Conservation (phyloP, 2,113 vertebrate species). For the Lophura nycthemera region DNA sequence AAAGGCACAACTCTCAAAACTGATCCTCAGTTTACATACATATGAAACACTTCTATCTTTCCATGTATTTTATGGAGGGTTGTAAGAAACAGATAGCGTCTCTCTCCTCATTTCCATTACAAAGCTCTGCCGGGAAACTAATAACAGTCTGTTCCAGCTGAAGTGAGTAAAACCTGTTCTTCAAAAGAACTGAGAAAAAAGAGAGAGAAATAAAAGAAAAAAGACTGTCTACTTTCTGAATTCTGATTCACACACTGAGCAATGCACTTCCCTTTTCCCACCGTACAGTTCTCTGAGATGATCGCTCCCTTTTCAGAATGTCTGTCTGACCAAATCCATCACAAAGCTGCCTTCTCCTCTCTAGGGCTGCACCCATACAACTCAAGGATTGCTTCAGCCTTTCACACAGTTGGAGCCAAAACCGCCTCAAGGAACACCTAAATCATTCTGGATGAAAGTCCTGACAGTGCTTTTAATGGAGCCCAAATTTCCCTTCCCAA, state of each 20-base stretch:
- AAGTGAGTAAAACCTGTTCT: slow-evolving; percentile 55
- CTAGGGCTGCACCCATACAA: not conserved
- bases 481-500: slow-evolving; percentile 5
- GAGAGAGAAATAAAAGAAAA: not conserved
- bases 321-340: not conserved
- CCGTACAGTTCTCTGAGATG: not conserved
- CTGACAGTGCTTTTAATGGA: rapidly evolving
- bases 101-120: slow-evolving; percentile 60
- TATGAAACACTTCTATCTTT: slow-evolving; percentile 13
- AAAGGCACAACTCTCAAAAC: slow-evolving; percentile 19
- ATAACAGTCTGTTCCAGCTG: not conserved
- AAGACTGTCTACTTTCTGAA: not conserved
- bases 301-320: not conserved
- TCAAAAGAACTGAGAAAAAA: not conserved
- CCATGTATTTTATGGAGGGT: not conserved
- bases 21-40: slow-evolving; percentile 33
- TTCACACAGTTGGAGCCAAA: slow-evolving; percentile 52
- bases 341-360: not conserved
- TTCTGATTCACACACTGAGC: not conserved
- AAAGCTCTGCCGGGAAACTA: slow-evolving; percentile 45
- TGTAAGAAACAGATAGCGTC: slow-evolving; percentile 41
- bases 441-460: not conserved
- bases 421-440: slow-evolving; percentile 12
- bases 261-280: not conserved
- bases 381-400: slow-evolving; percentile 13